A percentile compares a stretch with the other conserved stretches of the same genome.
phyloP scores from a whole-genome alignment of 2,113 vertebrate species.

The Connochaetes taurinus region DNA sequence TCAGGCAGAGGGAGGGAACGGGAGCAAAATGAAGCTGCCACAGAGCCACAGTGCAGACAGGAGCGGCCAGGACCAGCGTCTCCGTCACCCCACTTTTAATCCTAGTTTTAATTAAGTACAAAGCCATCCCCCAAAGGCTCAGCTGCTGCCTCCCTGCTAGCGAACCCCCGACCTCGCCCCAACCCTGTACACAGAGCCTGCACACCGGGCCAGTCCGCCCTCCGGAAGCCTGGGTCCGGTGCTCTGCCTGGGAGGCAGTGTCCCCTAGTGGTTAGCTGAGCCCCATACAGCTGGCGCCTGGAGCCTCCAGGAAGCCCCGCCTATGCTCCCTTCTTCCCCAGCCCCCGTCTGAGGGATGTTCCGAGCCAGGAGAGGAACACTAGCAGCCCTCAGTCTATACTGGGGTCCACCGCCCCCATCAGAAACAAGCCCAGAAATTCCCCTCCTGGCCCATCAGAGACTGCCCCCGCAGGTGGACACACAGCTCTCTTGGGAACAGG shows the following conservation, averaged over 20 bases:
- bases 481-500: neutral
- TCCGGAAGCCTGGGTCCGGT: neutral
- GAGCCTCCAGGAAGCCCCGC: neutral
- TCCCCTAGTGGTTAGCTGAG: constrained; percentile 65
- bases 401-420: neutral
- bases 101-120: neutral
- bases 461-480: fast-evolving
- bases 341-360: neutral
- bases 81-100: neutral
- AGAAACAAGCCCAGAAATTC: neutral
- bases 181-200: fast-evolving
- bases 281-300: neutral
- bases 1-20: constrained; percentile 57
- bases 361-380: neutral
- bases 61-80: neutral
- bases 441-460: neutral
- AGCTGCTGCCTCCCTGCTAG: neutral
- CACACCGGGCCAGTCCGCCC: neutral
- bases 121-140: neutral
- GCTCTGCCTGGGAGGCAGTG: constrained; percentile 60
- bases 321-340: neutral
- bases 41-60: neutral
- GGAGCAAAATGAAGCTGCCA: neutral
- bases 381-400: neutral
- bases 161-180: too few species aligned